phyloP scores from a whole-genome alignment of 92 coral and sea anemone species.

The Bergia sp. region DNA sequence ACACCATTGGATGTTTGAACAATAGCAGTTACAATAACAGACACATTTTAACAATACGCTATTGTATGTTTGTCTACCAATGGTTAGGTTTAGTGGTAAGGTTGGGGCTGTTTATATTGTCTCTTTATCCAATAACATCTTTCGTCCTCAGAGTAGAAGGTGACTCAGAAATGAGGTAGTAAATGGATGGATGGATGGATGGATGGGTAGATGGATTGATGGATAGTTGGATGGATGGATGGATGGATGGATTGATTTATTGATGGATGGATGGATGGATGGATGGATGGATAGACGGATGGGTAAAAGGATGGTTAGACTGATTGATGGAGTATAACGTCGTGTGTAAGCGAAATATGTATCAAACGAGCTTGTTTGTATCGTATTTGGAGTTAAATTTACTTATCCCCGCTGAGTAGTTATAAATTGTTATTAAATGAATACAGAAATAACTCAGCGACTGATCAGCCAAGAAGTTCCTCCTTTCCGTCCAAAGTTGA shows the following conservation, averaged over 20 bases:
- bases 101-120: no score
- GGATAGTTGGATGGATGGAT: neutral
- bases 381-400: neutral
- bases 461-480: conserved; percentile 71
- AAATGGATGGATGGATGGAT: no score
- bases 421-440: neutral
- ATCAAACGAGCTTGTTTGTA: neutral
- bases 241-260: neutral
- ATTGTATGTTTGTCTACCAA: no score
- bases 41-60: no score
- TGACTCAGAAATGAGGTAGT: no score
- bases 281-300: neutral
- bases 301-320: neutral
- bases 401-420: neutral
- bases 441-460: conserved; percentile 76
- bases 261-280: no score
- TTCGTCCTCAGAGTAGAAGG: no score
- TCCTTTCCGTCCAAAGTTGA: conserved; percentile 87
- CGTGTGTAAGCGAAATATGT: neutral
- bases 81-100: no score
- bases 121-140: no score
- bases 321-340: neutral
- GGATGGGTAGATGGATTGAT: neutral
- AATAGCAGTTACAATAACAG: no score
- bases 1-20: no score